Evolutionary conservation across 2,113 vertebrate genomes (phyloP).

Genomic region (Silurus asotus): DNA sequence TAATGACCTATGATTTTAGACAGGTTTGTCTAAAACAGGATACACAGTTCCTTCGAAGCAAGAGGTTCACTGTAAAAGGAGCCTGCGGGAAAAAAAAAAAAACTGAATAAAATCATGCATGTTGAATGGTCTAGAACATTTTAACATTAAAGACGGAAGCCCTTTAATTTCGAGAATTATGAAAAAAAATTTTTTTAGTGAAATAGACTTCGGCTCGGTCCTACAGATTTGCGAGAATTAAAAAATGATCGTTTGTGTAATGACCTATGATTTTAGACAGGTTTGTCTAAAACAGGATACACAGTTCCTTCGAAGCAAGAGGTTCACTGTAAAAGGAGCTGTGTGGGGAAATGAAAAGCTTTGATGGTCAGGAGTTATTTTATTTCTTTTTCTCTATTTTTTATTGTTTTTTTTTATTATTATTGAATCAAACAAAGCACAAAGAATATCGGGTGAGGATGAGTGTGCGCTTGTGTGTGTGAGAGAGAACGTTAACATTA

Average conservation of each 20-base stretch:
- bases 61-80: too few relatives aligned
- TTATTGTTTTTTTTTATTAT: background rate
- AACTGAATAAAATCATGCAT: background rate
- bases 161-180: background rate
- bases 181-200: background rate
- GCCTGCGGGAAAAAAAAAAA: background rate
- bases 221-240: background rate
- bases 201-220: background rate
- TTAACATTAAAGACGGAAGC: background rate
- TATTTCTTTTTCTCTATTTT: background rate
- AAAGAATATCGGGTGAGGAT: background rate
- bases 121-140: background rate
- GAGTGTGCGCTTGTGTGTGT: constrained; percentile 30
- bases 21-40: background rate
- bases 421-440: background rate
- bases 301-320: background rate
- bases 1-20: background rate
- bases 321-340: constrained; percentile 19
- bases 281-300: background rate
- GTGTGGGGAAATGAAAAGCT: constrained; percentile 16
- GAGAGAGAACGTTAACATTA: constrained; percentile 50
- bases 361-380: constrained; percentile 19
- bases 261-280: constrained; percentile 3
- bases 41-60: background rate
- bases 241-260: background rate